Base-by-base conservation (phyloP, 2,113 vertebrate genomes). In the Ammodytes dubius region DNA sequence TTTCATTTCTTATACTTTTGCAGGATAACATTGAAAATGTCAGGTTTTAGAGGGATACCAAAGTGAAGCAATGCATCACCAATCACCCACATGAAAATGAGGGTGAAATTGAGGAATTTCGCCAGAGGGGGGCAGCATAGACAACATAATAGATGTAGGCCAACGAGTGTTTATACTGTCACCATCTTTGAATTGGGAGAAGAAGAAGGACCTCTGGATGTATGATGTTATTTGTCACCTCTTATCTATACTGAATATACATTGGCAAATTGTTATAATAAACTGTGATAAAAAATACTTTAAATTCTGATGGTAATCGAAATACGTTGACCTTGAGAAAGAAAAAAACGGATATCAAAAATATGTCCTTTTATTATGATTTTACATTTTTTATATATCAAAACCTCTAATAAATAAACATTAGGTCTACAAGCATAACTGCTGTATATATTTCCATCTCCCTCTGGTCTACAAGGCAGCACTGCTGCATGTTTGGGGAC, bases 321-420 rank as follows among this genome's bases (percentile, higher is more conserved):
- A 27, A 27, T 27, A 27, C 27, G 27, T 27, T 46, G 11, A 45
- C 5, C 7, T 17, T 43, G 9, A 70, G 42, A 79, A 11, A 76
- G 11, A 82, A 79, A 83, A 78, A 80, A 68, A 70, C 57, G 81
- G 8, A 70, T 68, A 37, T 82, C 46, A 90, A 88, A 89, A 88
- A 91, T 56, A 64, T 72, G 47, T 87, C 35, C 47, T 84, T 93
- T 92, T 81, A 93, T 93, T 92, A 39, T 61, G n/a, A 40, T 87
- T 93, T 88, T 79, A 83, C 70, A 88, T 49, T 64, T 82, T 70
- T 82, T 87, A 91, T 90, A 91, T 95, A 93, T 94, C 88, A 92
- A 94, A 95, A 93, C 74, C 39, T 69, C 89, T 88, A 86, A 77
- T 27, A 86, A 91, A 84, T 87, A 75, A 85, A 87, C 40, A 70